These are phyloP conservation scores for Ptychoptera contaminata DNA, from an alignment of 2,888 invertebrate genomes.

Conservation along the genomic window DNA sequence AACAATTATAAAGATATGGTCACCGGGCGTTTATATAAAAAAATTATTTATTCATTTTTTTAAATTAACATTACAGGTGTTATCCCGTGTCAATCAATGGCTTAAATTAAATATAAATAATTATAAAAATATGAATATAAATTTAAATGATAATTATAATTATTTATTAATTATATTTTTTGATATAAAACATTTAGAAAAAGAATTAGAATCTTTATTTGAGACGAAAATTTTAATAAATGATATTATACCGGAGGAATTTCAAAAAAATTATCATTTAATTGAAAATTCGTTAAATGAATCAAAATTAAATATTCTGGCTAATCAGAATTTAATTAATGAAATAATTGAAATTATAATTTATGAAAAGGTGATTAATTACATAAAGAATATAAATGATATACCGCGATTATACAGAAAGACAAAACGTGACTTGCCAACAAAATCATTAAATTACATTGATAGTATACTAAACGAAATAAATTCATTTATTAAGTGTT, in stretches of 20 bases:
- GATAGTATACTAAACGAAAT: conserved; percentile 45
- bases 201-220: conserved; percentile 6
- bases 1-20: conserved; percentile 52
- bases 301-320: conserved; percentile 1
- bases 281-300: conserved; percentile 8
- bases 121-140: conserved; percentile 6
- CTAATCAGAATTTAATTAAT: conserved; percentile 21
- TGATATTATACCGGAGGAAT: conserved; percentile 6
- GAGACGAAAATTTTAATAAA: neutral
- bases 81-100: conserved; percentile 69
- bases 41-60: conserved; percentile 73
- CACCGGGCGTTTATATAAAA: conserved; percentile 59
- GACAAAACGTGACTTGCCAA: conserved; percentile 77
- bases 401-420: conserved; percentile 85
- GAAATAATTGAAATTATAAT: conserved; percentile 29
- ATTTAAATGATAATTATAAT: conserved; percentile 1
- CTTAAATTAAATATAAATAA: conserved; percentile 13
- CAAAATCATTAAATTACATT: conserved; percentile 67
- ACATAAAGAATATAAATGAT: conserved; percentile 72
- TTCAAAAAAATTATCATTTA: conserved; percentile 1
- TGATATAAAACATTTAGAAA: conserved; percentile 7
- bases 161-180: conserved; percentile 7
- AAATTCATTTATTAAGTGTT: conserved; percentile 34
- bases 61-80: conserved; percentile 71
- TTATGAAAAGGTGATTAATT: conserved; percentile 34